Evolutionary conservation across 2,888 invertebrate species (phyloP), one percentile per base, ranked within the genome.

Genomic region (Macrostomum cliftonense): DNA sequence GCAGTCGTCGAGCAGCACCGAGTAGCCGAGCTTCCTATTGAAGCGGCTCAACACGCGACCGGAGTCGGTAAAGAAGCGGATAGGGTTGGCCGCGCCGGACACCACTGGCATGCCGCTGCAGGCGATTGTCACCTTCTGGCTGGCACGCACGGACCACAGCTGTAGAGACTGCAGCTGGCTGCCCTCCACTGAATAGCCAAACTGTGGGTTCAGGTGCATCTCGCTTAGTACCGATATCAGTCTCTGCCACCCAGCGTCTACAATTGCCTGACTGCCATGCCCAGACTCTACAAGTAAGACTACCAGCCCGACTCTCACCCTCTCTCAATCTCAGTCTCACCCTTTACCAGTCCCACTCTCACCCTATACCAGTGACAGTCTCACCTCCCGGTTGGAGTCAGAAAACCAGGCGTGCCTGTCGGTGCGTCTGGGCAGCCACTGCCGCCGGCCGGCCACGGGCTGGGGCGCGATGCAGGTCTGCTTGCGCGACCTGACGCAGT

Each of bases 1-100:
- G 36, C 51, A 51, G 19, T 51, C 51, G 42, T 51, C 51, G 37
- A 42, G 40, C n/a, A 51, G n/a, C 14, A 51, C 51, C 14, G 14
- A 21, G 37, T 46, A 46, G 21, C 21, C 37, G 11, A 42, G 37
- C 16, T 37, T 13, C 20, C 46, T 42, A 13, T 42, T 20, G 16
- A 14, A 28, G 37, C 40, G 40, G 21, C 17, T 39, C 40, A 42
- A 37, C 28, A 42, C 46, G 12, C 21, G 21, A 17, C 42, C 46
- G 7, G 40, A 28, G n/a, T 28, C 40, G 2, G 46, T 46, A n/a
- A 36, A 39, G 21, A 46, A 19, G 21, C 21, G 39, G 19, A 46
- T 17, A 14, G 46, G 21, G 21, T 46, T 46, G 19, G 21, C 37
- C 28, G 9, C 28, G 28, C 28, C 28, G 4, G 28, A 28, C 4